Evolutionary conservation across 2,113 vertebrate genomes (phyloP).

Genomic region (Regulus satrapa): DNA sequence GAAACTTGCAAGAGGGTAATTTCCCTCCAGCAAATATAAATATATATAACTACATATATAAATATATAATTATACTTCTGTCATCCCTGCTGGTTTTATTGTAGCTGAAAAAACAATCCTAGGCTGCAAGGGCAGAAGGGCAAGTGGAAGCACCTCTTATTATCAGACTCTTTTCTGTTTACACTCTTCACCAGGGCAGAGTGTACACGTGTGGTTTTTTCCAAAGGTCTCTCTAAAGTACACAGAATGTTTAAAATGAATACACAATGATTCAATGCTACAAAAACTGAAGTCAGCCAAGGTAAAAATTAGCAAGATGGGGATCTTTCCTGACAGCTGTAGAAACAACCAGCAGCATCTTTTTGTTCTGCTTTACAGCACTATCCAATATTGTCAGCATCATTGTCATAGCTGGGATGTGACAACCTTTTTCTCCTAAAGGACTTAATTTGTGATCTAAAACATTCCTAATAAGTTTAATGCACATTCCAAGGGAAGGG

Average conservation of each 20-base stretch:
- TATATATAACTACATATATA: too few species aligned
- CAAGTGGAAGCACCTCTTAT: background rate
- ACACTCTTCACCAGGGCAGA: background rate
- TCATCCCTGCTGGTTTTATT: background rate
- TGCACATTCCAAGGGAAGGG: background rate
- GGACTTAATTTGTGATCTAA: background rate
- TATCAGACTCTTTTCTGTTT: background rate
- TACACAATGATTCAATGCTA: background rate
- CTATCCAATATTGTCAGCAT: background rate
- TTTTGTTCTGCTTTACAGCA: background rate
- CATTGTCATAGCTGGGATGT: background rate
- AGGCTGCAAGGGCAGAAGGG: background rate
- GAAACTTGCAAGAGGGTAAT: background rate
- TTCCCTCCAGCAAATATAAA: background rate
- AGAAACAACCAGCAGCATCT: background rate
- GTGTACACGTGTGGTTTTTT: background rate
- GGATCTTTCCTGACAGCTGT: background rate
- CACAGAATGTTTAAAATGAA: background rate
- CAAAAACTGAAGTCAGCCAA: background rate
- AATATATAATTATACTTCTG: background rate
- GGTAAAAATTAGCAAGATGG: background rate
- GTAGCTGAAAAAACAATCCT: background rate
- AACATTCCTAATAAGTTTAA: background rate
- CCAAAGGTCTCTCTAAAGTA: background rate
- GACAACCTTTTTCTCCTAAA: background rate